Evolutionary conservation across 30 jellyfish, hydroid and myxozoan genomes (phyloP).

Genomic region (Hydractinia symbiolongicarpus): DNA sequence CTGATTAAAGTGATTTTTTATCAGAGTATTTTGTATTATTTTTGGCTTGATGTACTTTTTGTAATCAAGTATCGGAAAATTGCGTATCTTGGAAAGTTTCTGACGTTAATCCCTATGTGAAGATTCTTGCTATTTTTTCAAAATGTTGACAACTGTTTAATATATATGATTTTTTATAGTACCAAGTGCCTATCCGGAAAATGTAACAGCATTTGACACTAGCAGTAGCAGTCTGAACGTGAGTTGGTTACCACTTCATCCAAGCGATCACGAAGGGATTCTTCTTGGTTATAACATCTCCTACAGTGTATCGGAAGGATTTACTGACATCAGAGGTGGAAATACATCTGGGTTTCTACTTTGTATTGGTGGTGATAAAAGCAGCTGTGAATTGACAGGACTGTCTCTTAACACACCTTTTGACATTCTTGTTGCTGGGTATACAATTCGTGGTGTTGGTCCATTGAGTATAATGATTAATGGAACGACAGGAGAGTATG

Average conservation of each 20-base stretch:
- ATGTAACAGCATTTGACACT: slow-evolving; percentile 11
- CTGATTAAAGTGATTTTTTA: too few relatives aligned
- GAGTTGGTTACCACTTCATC: not conserved
- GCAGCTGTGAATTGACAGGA: not conserved
- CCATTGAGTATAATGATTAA: not conserved
- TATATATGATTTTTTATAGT: not conserved
- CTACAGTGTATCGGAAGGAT: not conserved
- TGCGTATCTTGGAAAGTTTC: not conserved
- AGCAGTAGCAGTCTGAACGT: not conserved
- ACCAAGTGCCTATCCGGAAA: slow-evolving; percentile 3
- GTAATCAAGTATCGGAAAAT: not conserved
- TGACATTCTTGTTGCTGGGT: not conserved
- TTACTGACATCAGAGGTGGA: slow-evolving; percentile 1
- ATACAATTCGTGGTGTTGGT: not conserved
- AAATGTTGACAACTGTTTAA: not conserved
- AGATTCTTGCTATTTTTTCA: not conserved
- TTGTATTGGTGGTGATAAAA: slow-evolving; percentile 17
- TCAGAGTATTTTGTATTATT: too few relatives aligned
- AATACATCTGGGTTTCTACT: not conserved
- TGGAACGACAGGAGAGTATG: not conserved
- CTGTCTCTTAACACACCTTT: slow-evolving; percentile 2
- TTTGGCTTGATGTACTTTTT: too few relatives aligned
- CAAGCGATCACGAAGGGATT: slow-evolving; percentile 1
- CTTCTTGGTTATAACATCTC: slow-evolving; percentile 7
- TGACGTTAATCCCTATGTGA: not conserved